Evolutionary conservation across 1,140 invertebrate genomes (phyloP).

Genomic region (Drosophila lacteicornis): DNA sequence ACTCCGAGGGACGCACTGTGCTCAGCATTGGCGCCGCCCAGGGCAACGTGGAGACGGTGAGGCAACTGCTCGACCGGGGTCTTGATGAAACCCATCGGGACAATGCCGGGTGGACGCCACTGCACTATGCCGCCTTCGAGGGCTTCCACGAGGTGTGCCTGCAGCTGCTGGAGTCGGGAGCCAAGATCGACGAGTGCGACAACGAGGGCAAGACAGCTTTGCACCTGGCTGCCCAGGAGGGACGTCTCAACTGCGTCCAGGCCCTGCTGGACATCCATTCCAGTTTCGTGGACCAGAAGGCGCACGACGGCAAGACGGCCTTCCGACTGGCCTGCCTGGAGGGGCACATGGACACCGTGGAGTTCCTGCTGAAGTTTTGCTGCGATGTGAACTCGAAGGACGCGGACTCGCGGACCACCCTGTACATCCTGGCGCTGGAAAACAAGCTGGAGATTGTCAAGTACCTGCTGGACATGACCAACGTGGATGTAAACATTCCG

Average conservation of each 20-base stretch:
- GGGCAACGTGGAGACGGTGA: constrained; percentile 93
- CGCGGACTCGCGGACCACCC: constrained; percentile 95
- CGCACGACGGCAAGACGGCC: constrained; percentile 97
- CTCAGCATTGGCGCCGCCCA: constrained; percentile 94
- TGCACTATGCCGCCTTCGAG: constrained; percentile 97
- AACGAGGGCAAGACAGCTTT: constrained; percentile 97
- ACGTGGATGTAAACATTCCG: constrained; percentile 93
- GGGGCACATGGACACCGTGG: constrained; percentile 93
- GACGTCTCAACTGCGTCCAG: constrained; percentile 86
- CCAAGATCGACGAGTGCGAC: constrained; percentile 95
- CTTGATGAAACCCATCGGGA: constrained; percentile 96
- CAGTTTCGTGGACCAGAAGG: constrained; percentile 91
- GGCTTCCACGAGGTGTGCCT: constrained; percentile 95
- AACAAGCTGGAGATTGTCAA: constrained; percentile 94
- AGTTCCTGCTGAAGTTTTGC: constrained; percentile 89
- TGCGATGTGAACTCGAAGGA: constrained; percentile 96
- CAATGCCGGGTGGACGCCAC: constrained; percentile 96
- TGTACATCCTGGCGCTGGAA: constrained; percentile 96
- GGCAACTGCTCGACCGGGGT: constrained; percentile 94
- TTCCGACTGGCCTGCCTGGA: constrained; percentile 88
- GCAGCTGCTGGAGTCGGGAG: constrained; percentile 95
- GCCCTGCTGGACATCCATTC: constrained; percentile 78
- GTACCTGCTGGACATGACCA: constrained; percentile 91
- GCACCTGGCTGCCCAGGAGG: constrained; percentile 95
- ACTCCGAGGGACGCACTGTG: constrained; percentile 95